Evolutionary conservation across 1,140 invertebrate genomes (phyloP), one percentile per base, ranked within the genome.

Genomic region (Aporrectodea caliginosa): DNA sequence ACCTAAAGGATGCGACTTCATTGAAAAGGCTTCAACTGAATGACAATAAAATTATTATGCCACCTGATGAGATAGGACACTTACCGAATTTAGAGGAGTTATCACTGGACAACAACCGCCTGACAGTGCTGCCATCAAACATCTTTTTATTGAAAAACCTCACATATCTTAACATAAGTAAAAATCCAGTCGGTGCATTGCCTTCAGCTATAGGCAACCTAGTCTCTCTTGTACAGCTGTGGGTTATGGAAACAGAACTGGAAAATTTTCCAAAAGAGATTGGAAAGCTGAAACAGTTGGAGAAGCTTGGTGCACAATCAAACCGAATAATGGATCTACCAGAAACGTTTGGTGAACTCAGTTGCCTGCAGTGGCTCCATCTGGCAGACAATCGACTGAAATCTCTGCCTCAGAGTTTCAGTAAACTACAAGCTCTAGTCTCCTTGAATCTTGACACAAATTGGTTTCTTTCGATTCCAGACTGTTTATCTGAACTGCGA

Each of bases 361-460:
- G 27, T 34, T 82, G 81, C 29, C 77, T 88, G 16, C 77, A 81
- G 30, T 88, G 87, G 87, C 79, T 86, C 32, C 84, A 84, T 75
- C 73, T 87, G 12, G 84, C 84, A 16, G 83, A 86, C n/a, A 88
- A 88, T 82, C 34, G 74, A 69, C 77, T 88, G n/a, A 72, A 80
- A 27, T 77, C 80, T 16, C 78, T 88, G 68, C 85, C 87, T 6
- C 34, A 80, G 32, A 75, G 82, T 34, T 81, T 87, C 31, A 80
- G 79, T n/a, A 79, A 82, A 29, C 76, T 88, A 16, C 71, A 74
- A 72, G 79, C 77, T 30, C 80, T 88, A 74, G 76, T 80, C 70
- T 85, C 86, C 82, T 78, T 88, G 2, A 84, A 85, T 83, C 75
- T 87, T 14, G 85, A 85, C 79, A 74, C 80, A 29, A 88, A 88